Evolutionary conservation across 2,888 invertebrate genomes (phyloP).

Genomic region (Temnothorax rugatulus): DNA sequence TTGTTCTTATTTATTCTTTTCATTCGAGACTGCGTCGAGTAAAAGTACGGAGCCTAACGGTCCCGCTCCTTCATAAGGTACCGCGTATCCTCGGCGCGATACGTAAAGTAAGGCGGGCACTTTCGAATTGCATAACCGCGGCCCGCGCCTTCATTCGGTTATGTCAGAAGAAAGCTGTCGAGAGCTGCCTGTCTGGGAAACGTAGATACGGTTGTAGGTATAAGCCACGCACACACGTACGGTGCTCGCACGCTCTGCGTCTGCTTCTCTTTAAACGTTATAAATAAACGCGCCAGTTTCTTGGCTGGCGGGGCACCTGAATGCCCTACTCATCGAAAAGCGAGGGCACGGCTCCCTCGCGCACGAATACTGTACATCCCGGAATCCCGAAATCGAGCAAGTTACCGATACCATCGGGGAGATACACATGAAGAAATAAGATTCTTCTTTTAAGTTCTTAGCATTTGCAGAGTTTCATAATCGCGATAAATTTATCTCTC

Average conservation of each 20-base stretch:
- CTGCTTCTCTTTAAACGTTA: slow-evolving; percentile 75
- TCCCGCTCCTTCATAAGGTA: slow-evolving; percentile 66
- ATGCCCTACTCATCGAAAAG: slow-evolving; percentile 57
- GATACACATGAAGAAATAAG: background rate
- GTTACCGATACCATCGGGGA: background rate
- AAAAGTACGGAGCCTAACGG: slow-evolving; percentile 69
- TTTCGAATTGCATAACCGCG: slow-evolving; percentile 86
- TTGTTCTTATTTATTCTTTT: slow-evolving; percentile 28
- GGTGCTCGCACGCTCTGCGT: slow-evolving; percentile 30
- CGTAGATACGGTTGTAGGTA: slow-evolving; percentile 75
- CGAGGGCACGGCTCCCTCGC: slow-evolving; percentile 35
- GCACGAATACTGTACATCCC: background rate
- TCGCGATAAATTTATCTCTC: background rate
- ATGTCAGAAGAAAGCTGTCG: slow-evolving; percentile 86
- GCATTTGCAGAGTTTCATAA: background rate
- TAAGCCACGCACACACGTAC: slow-evolving; percentile 52
- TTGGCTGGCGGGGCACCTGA: slow-evolving; percentile 51
- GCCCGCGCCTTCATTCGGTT: slow-evolving; percentile 86
- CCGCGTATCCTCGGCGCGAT: slow-evolving; percentile 76
- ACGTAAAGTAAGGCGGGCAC: slow-evolving; percentile 86
- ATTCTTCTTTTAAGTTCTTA: slow-evolving; percentile 6
- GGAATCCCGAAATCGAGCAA: background rate
- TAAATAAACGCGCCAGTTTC: slow-evolving; percentile 76
- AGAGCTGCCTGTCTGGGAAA: slow-evolving; percentile 81
- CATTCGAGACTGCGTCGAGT: slow-evolving; percentile 43